Evolutionary conservation across 2,113 vertebrate genomes (phyloP).

Genomic region (Tragelaphus strepsiceros): DNA sequence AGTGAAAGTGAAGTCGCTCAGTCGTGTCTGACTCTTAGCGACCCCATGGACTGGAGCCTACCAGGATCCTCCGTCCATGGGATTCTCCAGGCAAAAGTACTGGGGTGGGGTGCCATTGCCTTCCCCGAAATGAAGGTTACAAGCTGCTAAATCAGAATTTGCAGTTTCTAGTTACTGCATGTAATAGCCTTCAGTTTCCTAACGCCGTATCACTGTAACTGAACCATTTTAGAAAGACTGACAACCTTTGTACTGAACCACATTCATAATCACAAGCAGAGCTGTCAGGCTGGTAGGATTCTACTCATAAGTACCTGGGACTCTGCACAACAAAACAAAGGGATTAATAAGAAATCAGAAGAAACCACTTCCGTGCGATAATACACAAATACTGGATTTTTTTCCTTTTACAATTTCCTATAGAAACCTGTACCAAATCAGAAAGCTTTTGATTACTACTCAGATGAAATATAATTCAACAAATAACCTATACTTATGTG

Average conservation of each 20-base stretch:
- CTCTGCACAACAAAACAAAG: slow-evolving; percentile 49
- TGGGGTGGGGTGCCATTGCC: too few species aligned
- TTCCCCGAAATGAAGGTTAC: neutral
- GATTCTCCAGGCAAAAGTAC: too few species aligned
- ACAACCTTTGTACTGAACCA: slow-evolving; percentile 47
- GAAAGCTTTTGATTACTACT: slow-evolving; percentile 11
- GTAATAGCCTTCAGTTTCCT: slow-evolving; percentile 39
- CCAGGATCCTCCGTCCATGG: too few species aligned
- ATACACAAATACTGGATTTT: slow-evolving; percentile 45
- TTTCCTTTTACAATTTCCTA: slow-evolving; percentile 6
- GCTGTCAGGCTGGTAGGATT: slow-evolving; percentile 34
- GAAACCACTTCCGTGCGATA: slow-evolving; percentile 30
- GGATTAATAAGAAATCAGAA: slow-evolving; percentile 56
- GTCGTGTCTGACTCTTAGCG: too few species aligned
- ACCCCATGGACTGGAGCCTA: too few species aligned
- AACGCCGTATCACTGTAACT: slow-evolving; percentile 34
- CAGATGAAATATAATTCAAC: neutral
- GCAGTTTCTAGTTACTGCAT: slow-evolving; percentile 23
- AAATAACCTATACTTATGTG: neutral
- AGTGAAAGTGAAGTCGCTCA: too few species aligned
- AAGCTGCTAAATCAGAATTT: neutral
- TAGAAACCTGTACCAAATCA: slow-evolving; percentile 19
- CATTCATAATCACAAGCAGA: slow-evolving; percentile 20
- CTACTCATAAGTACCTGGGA: slow-evolving; percentile 15
- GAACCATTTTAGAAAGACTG: slow-evolving; percentile 56